Percentiles rank a stretch among this genome's conserved stretches.
These are phyloP conservation scores for Poeciliopsis paucimaculata DNA, from an alignment of 2,797 vertebrate genomes.

Conservation along the genomic window DNA sequence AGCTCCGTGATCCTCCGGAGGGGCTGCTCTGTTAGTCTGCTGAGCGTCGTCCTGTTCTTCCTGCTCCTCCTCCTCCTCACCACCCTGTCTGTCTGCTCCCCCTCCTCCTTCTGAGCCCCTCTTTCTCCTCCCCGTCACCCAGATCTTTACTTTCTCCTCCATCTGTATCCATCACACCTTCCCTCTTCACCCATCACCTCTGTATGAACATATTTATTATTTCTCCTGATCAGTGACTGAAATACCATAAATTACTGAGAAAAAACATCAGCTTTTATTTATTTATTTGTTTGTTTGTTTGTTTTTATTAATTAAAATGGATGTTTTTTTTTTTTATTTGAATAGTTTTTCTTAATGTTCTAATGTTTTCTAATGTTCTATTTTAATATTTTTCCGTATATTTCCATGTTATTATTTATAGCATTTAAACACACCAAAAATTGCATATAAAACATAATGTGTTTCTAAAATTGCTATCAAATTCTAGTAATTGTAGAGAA, in stretches of 20 bases:
- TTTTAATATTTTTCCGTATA: neutral
- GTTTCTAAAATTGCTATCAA: neutral
- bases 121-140: neutral
- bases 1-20: conserved; percentile 46
- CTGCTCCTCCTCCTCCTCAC: conserved; percentile 10
- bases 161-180: neutral
- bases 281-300: neutral
- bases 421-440: neutral
- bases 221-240: neutral
- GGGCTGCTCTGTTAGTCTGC: conserved; percentile 20
- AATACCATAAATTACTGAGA: neutral
- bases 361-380: neutral
- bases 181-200: neutral
- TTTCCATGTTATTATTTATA: neutral
- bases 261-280: neutral
- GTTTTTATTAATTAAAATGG: neutral
- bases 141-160: neutral
- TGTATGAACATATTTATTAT: neutral
- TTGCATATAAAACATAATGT: neutral
- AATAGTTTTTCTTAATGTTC: neutral
- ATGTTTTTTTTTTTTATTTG: neutral
- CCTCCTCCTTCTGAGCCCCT: conserved; percentile 10
- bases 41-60: conserved; percentile 28
- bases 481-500: neutral
- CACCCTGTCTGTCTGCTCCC: conserved; percentile 16